Conservation (phyloP, 2,797 vertebrate genomes). For the Falco berigora region DNA sequence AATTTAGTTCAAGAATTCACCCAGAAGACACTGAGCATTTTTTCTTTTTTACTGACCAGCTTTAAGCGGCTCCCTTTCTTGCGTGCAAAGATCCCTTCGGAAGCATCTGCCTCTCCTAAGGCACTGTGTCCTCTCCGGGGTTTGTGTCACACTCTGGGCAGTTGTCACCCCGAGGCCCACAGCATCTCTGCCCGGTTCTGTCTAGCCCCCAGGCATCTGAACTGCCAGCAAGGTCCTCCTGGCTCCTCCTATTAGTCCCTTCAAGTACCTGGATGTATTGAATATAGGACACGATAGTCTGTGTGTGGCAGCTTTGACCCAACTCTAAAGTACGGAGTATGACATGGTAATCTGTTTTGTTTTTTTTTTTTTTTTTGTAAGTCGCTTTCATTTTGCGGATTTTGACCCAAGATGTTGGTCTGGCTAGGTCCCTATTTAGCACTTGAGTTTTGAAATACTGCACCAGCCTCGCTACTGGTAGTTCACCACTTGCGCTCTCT, state of each 20-base stretch:
- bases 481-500: neutral
- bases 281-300: neutral
- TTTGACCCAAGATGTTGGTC: neutral
- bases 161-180: neutral
- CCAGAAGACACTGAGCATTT: neutral
- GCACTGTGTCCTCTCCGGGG: neutral
- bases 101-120: neutral
- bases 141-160: neutral
- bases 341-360: neutral
- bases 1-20: neutral
- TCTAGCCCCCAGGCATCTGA: neutral
- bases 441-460: neutral
- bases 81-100: neutral
- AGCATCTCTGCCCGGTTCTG: neutral
- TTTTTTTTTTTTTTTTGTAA: neutral
- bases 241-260: neutral
- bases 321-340: neutral
- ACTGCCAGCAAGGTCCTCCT: neutral
- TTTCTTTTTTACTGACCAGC: neutral
- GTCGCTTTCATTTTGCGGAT: neutral
- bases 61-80: neutral
- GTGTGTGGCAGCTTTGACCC: neutral
- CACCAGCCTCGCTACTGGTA: neutral
- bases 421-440: neutral
- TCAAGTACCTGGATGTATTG: neutral